Conservation (phyloP, 2,113 vertebrate species). For the Willisornis vidua region DNA sequence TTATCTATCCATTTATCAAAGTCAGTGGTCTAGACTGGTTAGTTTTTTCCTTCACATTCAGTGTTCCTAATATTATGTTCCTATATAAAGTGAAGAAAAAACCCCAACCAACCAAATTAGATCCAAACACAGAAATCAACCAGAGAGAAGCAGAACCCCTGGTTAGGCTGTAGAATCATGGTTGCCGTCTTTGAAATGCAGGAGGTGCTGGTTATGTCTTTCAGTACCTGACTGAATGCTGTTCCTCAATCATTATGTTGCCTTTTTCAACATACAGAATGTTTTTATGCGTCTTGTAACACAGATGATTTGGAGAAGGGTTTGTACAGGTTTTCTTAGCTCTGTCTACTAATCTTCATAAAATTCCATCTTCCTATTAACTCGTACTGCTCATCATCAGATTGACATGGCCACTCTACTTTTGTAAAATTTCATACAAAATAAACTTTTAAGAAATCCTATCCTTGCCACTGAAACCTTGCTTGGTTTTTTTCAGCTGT, state of each 20-base stretch:
- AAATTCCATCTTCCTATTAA: not conserved
- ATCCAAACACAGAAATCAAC: not conserved
- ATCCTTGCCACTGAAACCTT: not conserved
- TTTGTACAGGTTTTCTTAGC: not conserved
- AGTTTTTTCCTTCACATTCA: not conserved
- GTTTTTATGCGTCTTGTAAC: not conserved
- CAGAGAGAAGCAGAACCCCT: not conserved
- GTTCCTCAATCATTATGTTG: not conserved
- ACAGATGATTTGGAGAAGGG: not conserved
- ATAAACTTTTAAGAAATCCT: not conserved
- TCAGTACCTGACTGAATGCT: not conserved
- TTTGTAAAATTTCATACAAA: not conserved
- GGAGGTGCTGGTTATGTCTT: not conserved
- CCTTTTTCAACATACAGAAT: not conserved
- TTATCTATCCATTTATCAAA: not conserved
- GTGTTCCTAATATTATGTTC: not conserved
- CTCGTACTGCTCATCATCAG: not conserved
- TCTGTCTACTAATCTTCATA: not conserved
- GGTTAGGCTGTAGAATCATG: not conserved
- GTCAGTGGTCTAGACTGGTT: not conserved
- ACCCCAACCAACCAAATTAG: not conserved
- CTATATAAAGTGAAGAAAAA: not conserved
- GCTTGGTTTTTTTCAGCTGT: not conserved
- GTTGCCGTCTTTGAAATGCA: not conserved
- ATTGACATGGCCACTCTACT: not conserved